Conservation (phyloP, 1,140 invertebrate species). For the Samia ricini region DNA sequence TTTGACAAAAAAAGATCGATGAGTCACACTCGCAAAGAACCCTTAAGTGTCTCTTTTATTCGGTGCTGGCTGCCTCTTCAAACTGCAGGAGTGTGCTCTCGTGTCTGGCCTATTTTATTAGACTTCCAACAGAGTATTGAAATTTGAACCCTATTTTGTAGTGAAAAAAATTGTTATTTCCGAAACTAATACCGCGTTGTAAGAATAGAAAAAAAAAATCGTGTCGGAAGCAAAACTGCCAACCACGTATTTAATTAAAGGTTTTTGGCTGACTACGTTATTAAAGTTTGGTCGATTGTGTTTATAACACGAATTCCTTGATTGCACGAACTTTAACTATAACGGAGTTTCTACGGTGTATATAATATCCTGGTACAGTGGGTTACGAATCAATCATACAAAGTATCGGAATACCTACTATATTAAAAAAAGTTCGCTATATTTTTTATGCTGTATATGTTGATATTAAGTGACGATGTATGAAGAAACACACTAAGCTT, state of each 20-base stretch:
- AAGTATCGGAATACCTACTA: no score
- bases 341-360: no score
- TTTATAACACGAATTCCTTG: neutral
- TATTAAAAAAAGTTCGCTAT: no score
- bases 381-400: no score
- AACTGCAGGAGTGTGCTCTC: slow-evolving; percentile 9
- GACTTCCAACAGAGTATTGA: neutral
- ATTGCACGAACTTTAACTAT: no score
- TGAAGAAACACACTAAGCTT: no score
- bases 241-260: slow-evolving; percentile 9
- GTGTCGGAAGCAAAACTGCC: slow-evolving; percentile 15
- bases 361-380: no score
- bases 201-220: slow-evolving; percentile 1
- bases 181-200: neutral
- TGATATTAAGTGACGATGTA: no score
- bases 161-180: neutral
- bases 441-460: no score
- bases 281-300: neutral
- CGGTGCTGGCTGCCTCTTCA: slow-evolving; percentile 8
- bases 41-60: slow-evolving; percentile 11
- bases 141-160: slow-evolving; percentile 11
- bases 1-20: slow-evolving; percentile 14
- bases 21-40: slow-evolving; percentile 13
- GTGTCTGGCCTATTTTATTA: slow-evolving; percentile 24
- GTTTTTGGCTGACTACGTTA: neutral